phyloP scores from a whole-genome alignment of 1,140 invertebrate genomes.

The Drosophila parvula region DNA sequence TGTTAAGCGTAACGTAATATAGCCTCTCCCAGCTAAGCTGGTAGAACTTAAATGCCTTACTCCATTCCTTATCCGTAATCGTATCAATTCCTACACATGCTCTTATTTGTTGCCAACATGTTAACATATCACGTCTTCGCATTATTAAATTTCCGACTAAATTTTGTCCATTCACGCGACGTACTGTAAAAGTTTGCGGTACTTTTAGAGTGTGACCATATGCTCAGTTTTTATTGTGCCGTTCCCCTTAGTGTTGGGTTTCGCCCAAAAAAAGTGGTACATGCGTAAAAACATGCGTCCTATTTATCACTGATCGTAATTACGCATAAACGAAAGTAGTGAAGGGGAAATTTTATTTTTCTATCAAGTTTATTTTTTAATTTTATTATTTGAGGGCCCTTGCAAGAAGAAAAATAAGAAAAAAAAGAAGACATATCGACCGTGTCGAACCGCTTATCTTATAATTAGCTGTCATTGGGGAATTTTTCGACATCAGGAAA shows the following conservation, averaged over 20 bases:
- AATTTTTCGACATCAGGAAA: too few relatives aligned
- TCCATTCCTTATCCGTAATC: not conserved
- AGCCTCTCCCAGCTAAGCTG: not conserved
- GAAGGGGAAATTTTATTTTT: not conserved
- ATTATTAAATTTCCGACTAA: not conserved
- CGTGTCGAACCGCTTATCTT: too few relatives aligned
- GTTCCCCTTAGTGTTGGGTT: not conserved
- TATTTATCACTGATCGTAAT: not conserved
- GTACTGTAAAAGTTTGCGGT: slow-evolving; percentile 11
- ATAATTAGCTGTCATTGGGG: too few relatives aligned
- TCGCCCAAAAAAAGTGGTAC: not conserved
- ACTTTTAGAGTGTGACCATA: slow-evolving; percentile 6
- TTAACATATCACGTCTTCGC: not conserved
- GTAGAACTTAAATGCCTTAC: not conserved
- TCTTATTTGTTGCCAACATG: not conserved
- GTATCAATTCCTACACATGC: accelerated
- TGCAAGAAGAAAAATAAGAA: too few relatives aligned
- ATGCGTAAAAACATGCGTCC: too few relatives aligned
- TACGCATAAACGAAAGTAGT: not conserved
- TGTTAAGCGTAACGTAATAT: not conserved
- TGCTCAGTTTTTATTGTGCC: not conserved
- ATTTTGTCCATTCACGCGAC: not conserved
- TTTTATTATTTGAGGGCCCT: too few relatives aligned
- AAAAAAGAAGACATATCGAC: too few relatives aligned
- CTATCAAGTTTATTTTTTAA: too few relatives aligned